phyloP scores from a whole-genome alignment of 2,797 vertebrate species.

The Sus cebifrons region DNA sequence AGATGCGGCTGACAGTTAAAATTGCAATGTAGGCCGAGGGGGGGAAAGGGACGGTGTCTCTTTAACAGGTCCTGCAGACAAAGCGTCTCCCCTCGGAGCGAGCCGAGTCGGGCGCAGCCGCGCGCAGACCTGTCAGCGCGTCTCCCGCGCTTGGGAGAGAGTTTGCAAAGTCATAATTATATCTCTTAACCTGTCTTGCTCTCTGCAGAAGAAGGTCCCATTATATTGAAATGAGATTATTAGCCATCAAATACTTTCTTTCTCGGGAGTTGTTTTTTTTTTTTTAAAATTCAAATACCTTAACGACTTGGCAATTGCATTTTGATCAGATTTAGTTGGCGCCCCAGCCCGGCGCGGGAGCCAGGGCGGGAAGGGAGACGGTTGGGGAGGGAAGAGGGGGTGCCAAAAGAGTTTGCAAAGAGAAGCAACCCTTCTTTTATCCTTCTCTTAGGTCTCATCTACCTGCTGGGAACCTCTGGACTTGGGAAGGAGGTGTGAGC shows the following conservation, averaged over 20 bases:
- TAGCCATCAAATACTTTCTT: conserved; percentile 94
- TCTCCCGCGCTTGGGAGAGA: conserved; percentile 93
- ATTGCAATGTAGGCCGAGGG: conserved; percentile 92
- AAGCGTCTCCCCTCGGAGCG: conserved; percentile 91
- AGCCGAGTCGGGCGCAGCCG: conserved; percentile 91
- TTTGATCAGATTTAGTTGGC: conserved; percentile 91
- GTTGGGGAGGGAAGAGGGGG: background rate
- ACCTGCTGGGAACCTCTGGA: background rate
- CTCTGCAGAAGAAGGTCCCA: conserved; percentile 94
- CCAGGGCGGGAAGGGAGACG: conserved; percentile 67
- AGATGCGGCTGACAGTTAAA: conserved; percentile 93
- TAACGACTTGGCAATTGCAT: conserved; percentile 92
- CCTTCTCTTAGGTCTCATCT: background rate
- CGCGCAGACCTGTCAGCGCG: conserved; percentile 94
- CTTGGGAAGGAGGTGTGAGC: background rate
- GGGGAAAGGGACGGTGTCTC: conserved; percentile 91
- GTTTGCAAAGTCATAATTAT: conserved; percentile 96
- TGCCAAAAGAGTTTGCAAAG: conserved; percentile 50
- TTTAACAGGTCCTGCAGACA: conserved; percentile 93
- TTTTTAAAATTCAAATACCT: conserved; percentile 91
- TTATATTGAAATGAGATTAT: conserved; percentile 97
- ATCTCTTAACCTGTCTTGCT: conserved; percentile 95
- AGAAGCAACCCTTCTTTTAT: conserved; percentile 1
- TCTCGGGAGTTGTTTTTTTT: conserved; percentile 91
- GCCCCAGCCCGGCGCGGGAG: conserved; percentile 77